Conservation (phyloP, 2,888 invertebrate genomes). For the Trissolcus japonicus region DNA sequence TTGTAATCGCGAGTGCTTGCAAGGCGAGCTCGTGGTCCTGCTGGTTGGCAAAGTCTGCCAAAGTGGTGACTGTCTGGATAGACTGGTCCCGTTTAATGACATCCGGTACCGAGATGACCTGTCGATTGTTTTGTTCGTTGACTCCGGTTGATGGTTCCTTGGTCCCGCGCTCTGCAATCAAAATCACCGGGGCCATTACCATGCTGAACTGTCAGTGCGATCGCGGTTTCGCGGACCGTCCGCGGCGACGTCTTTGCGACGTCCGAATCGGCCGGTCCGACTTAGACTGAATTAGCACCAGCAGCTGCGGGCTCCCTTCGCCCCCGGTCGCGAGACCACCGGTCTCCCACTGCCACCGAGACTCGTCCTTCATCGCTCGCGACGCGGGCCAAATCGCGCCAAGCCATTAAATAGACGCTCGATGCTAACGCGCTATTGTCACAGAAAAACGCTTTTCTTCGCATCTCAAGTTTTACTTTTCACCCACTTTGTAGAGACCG, state of each 20-base stretch:
- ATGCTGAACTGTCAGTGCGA: constrained; percentile 25
- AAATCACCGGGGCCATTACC: constrained; percentile 65
- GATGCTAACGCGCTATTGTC: constrained; percentile 1
- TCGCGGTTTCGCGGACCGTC: constrained; percentile 10
- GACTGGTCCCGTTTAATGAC: constrained; percentile 75
- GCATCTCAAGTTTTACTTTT: too few species aligned
- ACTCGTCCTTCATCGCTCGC: constrained; percentile 42
- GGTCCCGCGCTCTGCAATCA: constrained; percentile 69
- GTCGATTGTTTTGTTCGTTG: constrained; percentile 23
- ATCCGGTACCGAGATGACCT: constrained; percentile 11
- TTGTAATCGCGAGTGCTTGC: constrained; percentile 89
- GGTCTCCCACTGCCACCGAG: constrained; percentile 33
- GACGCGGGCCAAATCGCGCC: constrained; percentile 27
- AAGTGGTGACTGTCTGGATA: constrained; percentile 65
- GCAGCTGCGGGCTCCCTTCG: constrained; percentile 11
- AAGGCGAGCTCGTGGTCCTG: constrained; percentile 78
- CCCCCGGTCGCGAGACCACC: constrained; percentile 16
- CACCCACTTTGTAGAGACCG: too few species aligned
- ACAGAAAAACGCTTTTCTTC: background rate
- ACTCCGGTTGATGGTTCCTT: constrained; percentile 58
- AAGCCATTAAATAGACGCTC: constrained; percentile 23
- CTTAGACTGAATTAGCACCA: constrained; percentile 46
- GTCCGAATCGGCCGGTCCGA: constrained; percentile 25
- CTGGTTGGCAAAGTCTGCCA: constrained; percentile 26
- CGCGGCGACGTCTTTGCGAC: constrained; percentile 20